phyloP scores from a whole-genome alignment of 2,888 invertebrate species.

The Leptura quadrifasciata region DNA sequence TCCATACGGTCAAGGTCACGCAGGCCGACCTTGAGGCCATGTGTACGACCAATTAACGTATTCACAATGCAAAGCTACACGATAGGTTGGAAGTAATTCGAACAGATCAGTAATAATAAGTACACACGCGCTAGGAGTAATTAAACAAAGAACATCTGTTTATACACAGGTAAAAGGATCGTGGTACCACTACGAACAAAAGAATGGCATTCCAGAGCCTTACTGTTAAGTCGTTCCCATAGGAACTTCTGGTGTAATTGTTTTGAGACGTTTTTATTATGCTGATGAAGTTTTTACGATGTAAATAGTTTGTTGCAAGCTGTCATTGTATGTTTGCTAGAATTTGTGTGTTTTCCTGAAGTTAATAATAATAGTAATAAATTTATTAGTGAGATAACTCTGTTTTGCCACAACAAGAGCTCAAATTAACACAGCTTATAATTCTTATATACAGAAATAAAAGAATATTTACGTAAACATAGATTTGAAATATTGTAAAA shows the following conservation, averaged over 20 bases:
- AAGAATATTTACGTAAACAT: too few species aligned
- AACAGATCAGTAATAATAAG: not conserved
- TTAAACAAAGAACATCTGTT: slow-evolving; percentile 28
- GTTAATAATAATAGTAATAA: too few species aligned
- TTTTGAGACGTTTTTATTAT: slow-evolving; percentile 10
- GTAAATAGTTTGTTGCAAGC: not conserved
- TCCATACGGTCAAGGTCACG: slow-evolving; percentile 45
- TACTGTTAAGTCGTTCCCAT: slow-evolving; percentile 34
- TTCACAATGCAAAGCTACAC: slow-evolving; percentile 8
- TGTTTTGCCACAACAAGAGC: too few species aligned
- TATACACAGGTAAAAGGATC: not conserved
- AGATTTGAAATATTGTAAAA: too few species aligned
- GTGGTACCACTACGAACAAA: slow-evolving; percentile 21
- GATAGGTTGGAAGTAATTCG: slow-evolving; percentile 1
- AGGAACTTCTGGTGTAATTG: slow-evolving; percentile 23
- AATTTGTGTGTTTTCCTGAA: not conserved
- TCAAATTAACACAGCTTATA: too few species aligned
- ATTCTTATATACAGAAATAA: too few species aligned
- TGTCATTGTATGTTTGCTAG: not conserved
- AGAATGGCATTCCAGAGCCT: slow-evolving; percentile 42
- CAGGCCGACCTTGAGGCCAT: slow-evolving; percentile 40
- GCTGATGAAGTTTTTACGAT: not conserved
- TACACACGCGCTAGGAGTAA: not conserved
- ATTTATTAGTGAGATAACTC: too few species aligned
- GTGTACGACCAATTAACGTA: slow-evolving; percentile 21